Conservation (phyloP, 2,797 vertebrate genomes). For the Acanthurus tractus region DNA sequence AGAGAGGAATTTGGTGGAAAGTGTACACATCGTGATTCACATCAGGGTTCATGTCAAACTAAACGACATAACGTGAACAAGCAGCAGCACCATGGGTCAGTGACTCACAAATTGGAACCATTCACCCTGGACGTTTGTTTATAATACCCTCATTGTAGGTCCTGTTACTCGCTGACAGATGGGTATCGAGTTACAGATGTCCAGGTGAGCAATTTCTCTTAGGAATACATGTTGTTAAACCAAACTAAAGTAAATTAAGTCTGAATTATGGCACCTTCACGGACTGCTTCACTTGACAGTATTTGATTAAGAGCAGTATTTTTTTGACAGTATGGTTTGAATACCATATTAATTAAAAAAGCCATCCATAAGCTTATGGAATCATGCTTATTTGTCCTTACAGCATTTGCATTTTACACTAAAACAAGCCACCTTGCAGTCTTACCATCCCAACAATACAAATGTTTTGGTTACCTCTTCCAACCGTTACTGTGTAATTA, state of each 20-base stretch:
- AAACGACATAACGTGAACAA: slow-evolving; percentile 41
- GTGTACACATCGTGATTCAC: slow-evolving; percentile 74
- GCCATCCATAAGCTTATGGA: background rate
- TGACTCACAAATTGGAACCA: slow-evolving; percentile 56
- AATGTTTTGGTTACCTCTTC: slow-evolving; percentile 15
- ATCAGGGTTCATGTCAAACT: slow-evolving; percentile 56
- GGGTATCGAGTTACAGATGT: slow-evolving; percentile 52
- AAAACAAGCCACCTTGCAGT: slow-evolving; percentile 9
- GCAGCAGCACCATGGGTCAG: slow-evolving; percentile 52
- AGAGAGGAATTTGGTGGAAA: slow-evolving; percentile 66
- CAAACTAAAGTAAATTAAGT: slow-evolving; percentile 34
- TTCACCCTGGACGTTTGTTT: slow-evolving; percentile 46
- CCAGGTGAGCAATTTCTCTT: slow-evolving; percentile 47
- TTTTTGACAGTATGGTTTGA: background rate
- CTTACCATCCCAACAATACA: background rate
- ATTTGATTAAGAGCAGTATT: slow-evolving; percentile 15
- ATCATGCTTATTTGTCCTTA: slow-evolving; percentile 12
- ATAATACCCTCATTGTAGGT: slow-evolving; percentile 51
- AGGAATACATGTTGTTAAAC: slow-evolving; percentile 28
- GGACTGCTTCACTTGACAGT: background rate
- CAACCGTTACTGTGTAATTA: slow-evolving; percentile 16
- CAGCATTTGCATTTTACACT: background rate
- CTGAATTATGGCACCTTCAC: slow-evolving; percentile 36
- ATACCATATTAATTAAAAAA: background rate
- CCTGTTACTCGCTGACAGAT: slow-evolving; percentile 24